Conservation (phyloP, 2,888 invertebrate species). For the Pediacus dermestoides region DNA sequence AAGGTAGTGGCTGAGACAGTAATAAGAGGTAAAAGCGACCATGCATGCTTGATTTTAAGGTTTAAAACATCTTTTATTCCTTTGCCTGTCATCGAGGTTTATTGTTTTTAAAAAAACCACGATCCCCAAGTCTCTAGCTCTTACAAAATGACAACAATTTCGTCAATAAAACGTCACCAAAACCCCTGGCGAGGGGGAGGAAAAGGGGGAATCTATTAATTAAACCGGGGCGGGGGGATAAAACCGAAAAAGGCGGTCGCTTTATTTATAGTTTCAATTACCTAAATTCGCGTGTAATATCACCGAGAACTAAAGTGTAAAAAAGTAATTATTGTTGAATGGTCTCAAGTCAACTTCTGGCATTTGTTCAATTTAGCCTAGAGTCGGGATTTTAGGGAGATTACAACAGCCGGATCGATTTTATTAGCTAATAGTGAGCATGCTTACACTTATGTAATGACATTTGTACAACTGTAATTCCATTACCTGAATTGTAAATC, state of each 20-base stretch:
- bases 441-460: slow-evolving; percentile 50
- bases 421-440: slow-evolving; percentile 50
- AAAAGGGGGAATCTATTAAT: no score
- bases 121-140: no score
- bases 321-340: slow-evolving; percentile 28
- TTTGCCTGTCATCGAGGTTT: no score
- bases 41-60: slow-evolving; percentile 33
- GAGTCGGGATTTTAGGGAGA: slow-evolving; percentile 42
- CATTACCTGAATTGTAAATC: slow-evolving; percentile 50
- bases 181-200: no score
- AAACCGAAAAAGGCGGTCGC: no score
- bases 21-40: slow-evolving; percentile 27
- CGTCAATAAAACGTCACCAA: no score
- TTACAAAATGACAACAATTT: no score
- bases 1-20: slow-evolving; percentile 23
- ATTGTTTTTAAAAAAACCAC: no score
- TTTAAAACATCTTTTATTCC: slow-evolving; percentile 11
- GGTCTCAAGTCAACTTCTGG: slow-evolving; percentile 35
- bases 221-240: no score
- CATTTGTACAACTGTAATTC: slow-evolving; percentile 49
- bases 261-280: no score
- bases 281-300: no score
- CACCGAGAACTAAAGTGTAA: no score
- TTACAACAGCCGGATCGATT: slow-evolving; percentile 45
- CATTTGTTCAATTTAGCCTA: slow-evolving; percentile 37